Evolutionary conservation across 1,140 invertebrate species (phyloP), one percentile per base, ranked within the genome.

Genomic region (Samia ricini): DNA sequence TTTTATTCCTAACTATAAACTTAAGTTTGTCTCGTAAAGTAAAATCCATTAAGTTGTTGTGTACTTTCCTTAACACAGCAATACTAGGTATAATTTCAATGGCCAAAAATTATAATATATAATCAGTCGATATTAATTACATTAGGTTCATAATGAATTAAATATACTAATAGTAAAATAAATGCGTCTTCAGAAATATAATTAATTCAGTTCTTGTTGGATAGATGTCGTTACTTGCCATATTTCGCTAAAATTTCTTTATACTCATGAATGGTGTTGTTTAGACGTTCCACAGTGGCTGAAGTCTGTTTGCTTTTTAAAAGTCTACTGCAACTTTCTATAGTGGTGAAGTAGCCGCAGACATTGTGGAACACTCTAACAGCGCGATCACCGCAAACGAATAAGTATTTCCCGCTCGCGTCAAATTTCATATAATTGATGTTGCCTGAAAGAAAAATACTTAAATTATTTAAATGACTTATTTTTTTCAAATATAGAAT

Each of bases 321-420:
- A 72, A 95, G 94, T 19, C 93, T 88, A 69, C 92, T 91, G 5
- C 96, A 92, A 23, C 93, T 93, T 29, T 90, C 88, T 52, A 96
- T 93, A 1, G 92, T 93, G 12, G 94, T 94, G 66, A 92, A 90
- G 74, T 95, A 95, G 5, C 96, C 96, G 62, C 95, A 93, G 8
- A 97, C 92, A 76, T 98, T 98, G 74, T 95, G 94, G 69, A 97
- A 94, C 19, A 98, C 92, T 54, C 95, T 91, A 15, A 98, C 93
- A 49, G 94, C 94, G 61, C 93, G 94, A 74, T 97, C 96, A 12
- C 95, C 96, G 56, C 94, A 91, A 2, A 94, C 93, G 60, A 96
- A 91, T n/a, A 98, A 73, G 79, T 94, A 95, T 74, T 95, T 94
- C 19, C 94, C 94, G 56, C 92, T 89, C 22, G 94, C 91, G 78